These are phyloP conservation scores for Coremacera marginata DNA, from an alignment of 2,888 invertebrate genomes.

Conservation along the genomic window DNA sequence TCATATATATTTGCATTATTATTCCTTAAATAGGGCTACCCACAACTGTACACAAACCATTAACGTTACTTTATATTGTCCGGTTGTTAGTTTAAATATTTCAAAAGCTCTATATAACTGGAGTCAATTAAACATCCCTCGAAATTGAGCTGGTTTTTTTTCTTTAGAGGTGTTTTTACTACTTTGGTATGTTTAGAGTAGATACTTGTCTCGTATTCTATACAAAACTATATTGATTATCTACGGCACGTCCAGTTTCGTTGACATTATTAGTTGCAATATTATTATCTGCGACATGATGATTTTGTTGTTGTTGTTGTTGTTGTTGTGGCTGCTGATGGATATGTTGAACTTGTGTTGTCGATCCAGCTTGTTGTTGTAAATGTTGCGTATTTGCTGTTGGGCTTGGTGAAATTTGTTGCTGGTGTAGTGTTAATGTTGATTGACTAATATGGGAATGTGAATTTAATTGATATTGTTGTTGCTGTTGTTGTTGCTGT, in stretches of 20 bases:
- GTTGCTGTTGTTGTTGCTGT: conserved; percentile 58
- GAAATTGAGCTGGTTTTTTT: no score
- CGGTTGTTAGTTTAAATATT: no score
- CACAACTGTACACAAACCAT: no score
- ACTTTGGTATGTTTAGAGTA: background rate
- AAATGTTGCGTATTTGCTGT: conserved; percentile 40
- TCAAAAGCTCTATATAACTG: no score
- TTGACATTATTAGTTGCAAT: conserved; percentile 41
- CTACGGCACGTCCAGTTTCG: conserved; percentile 75
- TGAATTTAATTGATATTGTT: conserved; percentile 35
- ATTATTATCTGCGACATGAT: conserved; percentile 39
- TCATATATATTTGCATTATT: no score
- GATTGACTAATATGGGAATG: conserved; percentile 22
- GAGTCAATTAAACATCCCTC: no score
- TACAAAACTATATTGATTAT: conserved; percentile 86
- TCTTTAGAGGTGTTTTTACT: no score
- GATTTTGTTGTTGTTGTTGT: conserved; percentile 42
- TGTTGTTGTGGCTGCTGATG: conserved; percentile 41
- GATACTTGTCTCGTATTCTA: conserved; percentile 59
- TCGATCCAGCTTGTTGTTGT: conserved; percentile 55
- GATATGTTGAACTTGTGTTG: conserved; percentile 45
- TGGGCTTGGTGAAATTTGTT: conserved; percentile 42
- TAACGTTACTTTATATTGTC: no score
- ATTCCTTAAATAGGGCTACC: no score
- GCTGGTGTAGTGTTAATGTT: conserved; percentile 39